Evolutionary conservation across 1,140 invertebrate genomes (phyloP), one percentile per base, ranked within the genome.

Genomic region (Arion vulgaris): DNA sequence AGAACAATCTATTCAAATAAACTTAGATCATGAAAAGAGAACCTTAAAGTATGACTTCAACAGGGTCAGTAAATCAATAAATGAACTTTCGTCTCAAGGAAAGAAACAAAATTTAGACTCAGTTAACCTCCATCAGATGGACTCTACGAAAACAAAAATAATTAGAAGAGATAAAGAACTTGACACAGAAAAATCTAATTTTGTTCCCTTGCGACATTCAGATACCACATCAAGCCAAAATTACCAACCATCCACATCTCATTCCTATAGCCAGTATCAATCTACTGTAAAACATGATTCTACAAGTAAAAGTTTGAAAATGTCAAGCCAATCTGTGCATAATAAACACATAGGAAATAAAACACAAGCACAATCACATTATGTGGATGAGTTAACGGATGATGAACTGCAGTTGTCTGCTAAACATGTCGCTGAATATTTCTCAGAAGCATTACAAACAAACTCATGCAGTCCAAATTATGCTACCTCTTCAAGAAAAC

Each of bases 401-500:
- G 19, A 73, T 73, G 80, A 81, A 39, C 80, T 74, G 28, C 28
- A 57, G 0, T 19, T 57, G 34, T 74, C 69, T 28, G 80, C 80
- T 15, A 13, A 74, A 28, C 69, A 74, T 38, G 49, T 81, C n/a
- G 80, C 69, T 19, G 51, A 62, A 11, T 81, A 81, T 62, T 81
- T 73, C 71, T 32, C 36, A 5, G 23, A 80, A 26, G 62, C 28
- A 17, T 71, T 80, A 32, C 41, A 79, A 32, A 5, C 5, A 2
- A 7, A 39, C 28, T 23, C 71, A 23, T n/a, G 36, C 26, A 26
- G 17, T 11, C 15, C 36, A 2, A 26, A 32, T 45, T n/a, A 39
- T n/a, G 34, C 26, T 26, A 0, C 71, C 23, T 41, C 36, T 7
- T 38, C 71, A 1, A 72, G 15, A 17, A 36, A 41, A 72, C 71